Evolutionary conservation across 1,140 invertebrate species (phyloP).

Genomic region (Microplitis demolitor): DNA sequence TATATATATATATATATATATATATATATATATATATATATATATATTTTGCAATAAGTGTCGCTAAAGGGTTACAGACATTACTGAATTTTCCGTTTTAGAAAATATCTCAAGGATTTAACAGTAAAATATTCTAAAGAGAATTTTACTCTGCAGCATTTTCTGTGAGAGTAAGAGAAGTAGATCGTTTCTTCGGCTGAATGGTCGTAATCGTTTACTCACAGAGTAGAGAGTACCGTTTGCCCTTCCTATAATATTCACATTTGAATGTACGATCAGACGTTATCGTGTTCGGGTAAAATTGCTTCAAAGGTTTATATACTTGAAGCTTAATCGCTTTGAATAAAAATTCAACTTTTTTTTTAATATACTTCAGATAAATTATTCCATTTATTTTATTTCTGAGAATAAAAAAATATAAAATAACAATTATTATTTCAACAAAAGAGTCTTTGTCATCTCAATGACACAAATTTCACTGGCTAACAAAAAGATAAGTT

Average conservation of each 20-base stretch:
- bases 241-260: neutral
- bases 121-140: neutral
- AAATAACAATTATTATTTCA: too few relatives aligned
- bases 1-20: too few relatives aligned
- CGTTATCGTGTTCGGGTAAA: neutral
- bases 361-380: neutral
- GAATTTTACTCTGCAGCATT: neutral
- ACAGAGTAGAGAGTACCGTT: neutral
- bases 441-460: too few relatives aligned
- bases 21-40: too few relatives aligned
- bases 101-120: neutral
- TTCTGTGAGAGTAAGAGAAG: neutral
- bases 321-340: neutral
- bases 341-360: neutral
- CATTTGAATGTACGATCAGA: constrained; percentile 8
- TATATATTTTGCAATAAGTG: too few relatives aligned
- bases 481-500: too few relatives aligned
- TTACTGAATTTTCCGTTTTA: too few relatives aligned
- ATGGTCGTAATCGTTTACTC: constrained; percentile 1
- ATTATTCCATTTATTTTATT: neutral
- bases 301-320: neutral
- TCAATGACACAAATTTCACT: too few relatives aligned
- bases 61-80: too few relatives aligned
- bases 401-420: too few relatives aligned
- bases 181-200: neutral